These are phyloP conservation scores for Drosophila lowei DNA, from an alignment of 1,140 invertebrate species.

Conservation along the genomic window DNA sequence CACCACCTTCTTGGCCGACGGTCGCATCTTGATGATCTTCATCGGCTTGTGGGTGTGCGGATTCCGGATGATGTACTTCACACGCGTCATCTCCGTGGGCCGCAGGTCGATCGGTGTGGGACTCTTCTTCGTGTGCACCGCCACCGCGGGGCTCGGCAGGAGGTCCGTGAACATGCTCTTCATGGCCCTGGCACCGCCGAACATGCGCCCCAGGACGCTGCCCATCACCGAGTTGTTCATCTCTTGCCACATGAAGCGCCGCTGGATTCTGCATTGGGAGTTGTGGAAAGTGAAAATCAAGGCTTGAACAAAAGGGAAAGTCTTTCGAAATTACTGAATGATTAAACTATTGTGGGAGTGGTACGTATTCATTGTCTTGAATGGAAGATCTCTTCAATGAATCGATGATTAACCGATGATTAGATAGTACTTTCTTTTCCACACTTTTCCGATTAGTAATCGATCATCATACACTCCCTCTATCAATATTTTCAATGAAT, in stretches of 20 bases:
- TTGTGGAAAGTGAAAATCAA: slow-evolving; percentile 6
- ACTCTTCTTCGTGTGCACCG: slow-evolving; percentile 32
- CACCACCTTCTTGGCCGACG: slow-evolving; percentile 65
- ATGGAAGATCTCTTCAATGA: background rate
- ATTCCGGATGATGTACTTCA: slow-evolving; percentile 75
- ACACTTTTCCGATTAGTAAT: no score
- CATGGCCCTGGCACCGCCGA: slow-evolving; percentile 62
- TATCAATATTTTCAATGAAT: no score
- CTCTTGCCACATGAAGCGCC: slow-evolving; percentile 80
- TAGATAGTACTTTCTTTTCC: no score
- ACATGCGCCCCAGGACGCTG: slow-evolving; percentile 66
- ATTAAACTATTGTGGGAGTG: background rate
- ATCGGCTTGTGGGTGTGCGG: slow-evolving; percentile 73
- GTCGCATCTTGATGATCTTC: slow-evolving; percentile 74
- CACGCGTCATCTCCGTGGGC: slow-evolving; percentile 72
- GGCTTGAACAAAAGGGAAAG: no score
- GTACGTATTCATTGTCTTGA: no score
- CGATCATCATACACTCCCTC: no score
- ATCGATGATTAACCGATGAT: background rate
- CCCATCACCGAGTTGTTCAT: slow-evolving; percentile 76
- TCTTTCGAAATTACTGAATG: no score
- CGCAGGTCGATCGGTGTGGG: slow-evolving; percentile 53
- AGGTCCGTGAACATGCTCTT: slow-evolving; percentile 64
- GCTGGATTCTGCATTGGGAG: slow-evolving; percentile 63
- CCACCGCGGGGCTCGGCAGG: slow-evolving; percentile 47